Conservation (phyloP, 2,113 vertebrate genomes). For the Amphilophus citrinellus region DNA sequence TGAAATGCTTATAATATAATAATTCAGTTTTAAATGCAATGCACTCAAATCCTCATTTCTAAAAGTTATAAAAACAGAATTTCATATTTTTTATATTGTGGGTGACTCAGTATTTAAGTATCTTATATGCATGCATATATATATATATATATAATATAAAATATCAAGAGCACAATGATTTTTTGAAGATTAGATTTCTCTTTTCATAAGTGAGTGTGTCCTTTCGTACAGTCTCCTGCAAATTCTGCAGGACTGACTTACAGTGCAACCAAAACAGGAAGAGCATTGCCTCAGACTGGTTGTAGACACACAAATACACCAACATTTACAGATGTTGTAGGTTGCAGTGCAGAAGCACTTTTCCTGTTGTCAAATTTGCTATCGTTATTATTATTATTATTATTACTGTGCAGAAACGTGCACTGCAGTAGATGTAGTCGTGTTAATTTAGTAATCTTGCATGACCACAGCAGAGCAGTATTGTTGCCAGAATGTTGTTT, state of each 20-base stretch:
- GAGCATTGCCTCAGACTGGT: slow-evolving; percentile 49
- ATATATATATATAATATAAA: too few relatives aligned
- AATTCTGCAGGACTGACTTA: slow-evolving; percentile 55
- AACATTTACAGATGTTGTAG: slow-evolving; percentile 33
- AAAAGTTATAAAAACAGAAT: neutral
- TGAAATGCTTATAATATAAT: slow-evolving; percentile 24
- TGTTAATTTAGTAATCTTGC: neutral
- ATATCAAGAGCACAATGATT: neutral
- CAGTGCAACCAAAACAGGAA: slow-evolving; percentile 72
- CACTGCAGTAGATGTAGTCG: neutral
- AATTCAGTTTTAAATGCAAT: slow-evolving; percentile 3
- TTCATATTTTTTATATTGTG: neutral
- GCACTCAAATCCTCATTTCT: neutral
- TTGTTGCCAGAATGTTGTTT: slow-evolving; percentile 2
- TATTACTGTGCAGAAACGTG: neutral
- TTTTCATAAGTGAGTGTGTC: neutral
- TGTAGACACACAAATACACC: slow-evolving; percentile 51
- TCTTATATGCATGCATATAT: neutral
- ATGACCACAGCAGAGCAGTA: neutral
- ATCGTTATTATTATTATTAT: neutral
- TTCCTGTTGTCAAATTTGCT: slow-evolving; percentile 48
- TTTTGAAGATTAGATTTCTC: neutral
- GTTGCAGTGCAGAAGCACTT: slow-evolving; percentile 50
- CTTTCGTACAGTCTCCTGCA: slow-evolving; percentile 42
- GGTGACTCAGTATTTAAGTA: neutral